These are phyloP conservation scores for Microplitis manilae DNA, from an alignment of 2,888 invertebrate species.

Conservation along the genomic window DNA sequence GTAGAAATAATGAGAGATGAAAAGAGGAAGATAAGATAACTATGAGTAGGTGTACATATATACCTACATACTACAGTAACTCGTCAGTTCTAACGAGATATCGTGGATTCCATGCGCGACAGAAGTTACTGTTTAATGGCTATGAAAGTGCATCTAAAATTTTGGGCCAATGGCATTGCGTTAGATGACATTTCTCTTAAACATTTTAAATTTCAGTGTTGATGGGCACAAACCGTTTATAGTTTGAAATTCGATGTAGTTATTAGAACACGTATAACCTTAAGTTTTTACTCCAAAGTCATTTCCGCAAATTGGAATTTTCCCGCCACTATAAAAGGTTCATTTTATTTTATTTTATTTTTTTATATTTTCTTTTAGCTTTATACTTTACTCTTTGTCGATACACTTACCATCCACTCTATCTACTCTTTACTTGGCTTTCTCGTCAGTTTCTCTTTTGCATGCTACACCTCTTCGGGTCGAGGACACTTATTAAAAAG, in stretches of 20 bases:
- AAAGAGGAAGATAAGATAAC: background rate
- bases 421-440: constrained; percentile 14
- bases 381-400: constrained; percentile 16
- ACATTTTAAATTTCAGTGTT: constrained; percentile 13
- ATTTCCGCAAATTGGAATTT: constrained; percentile 29
- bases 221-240: constrained; percentile 23
- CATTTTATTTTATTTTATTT: constrained; percentile 6
- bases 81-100: constrained; percentile 38
- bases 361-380: background rate
- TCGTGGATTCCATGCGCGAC: constrained; percentile 35
- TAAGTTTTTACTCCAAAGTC: constrained; percentile 14
- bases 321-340: constrained; percentile 16
- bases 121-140: constrained; percentile 50
- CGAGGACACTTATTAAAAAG: constrained; percentile 38
- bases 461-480: constrained; percentile 5
- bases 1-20: constrained; percentile 51
- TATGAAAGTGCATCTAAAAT: constrained; percentile 30
- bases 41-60: constrained; percentile 4
- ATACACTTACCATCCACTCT: constrained; percentile 26
- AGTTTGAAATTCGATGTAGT: background rate
- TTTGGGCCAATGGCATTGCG: constrained; percentile 44
- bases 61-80: constrained; percentile 10
- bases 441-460: constrained; percentile 11
- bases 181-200: constrained; percentile 42
- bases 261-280: background rate